Evolutionary conservation across 2,113 vertebrate genomes (phyloP), one percentile per base, ranked within the genome.

Genomic region (Artemisiospiza belli): DNA sequence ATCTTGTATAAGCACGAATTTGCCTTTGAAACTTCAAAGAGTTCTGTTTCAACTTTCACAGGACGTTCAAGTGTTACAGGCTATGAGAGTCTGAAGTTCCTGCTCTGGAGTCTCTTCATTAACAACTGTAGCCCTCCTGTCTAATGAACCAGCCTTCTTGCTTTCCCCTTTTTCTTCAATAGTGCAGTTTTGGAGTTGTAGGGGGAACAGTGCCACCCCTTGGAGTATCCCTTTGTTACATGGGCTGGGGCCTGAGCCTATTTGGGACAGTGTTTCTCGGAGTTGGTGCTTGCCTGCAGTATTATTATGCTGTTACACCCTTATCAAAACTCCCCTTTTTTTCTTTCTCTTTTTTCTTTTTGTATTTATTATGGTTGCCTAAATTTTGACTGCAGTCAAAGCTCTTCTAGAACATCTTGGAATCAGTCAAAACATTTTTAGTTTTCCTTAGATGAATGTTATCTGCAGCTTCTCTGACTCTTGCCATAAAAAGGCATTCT

Each of bases 131-230:
- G 30, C 33, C 9, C 8, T 55, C 16, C 18, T 79, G n/a, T n/a
- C 7, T 49, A 10, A 41, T 8, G 33, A 31, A 68, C 4, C 27
- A 66, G 62, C 46, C 30, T 82, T 81, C 41, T 49, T 4, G 0
- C 27, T 81, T 57, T 16, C 24, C 39, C 27, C 12, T 19, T 12
- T 51, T 47, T 33, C 7, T 62, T 28, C 54, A 8, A 1, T 24
- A 37, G 10, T 0, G 14, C 35, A n/a, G 31, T 41, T 76, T 0
- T 12, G 83, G 35, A 33, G 37, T 30, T 67, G 49, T 8, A 73
- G 59, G 63, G 46, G 72, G 55, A 95, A 47, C 67, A 73, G 92
- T 83, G 90, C 90, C 90, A 87, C 82, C 78, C 18, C 0, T 76
- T 76, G 92, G 90, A 51, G 68, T 55, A 10, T 52, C 52, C 9